Evolutionary conservation across 1,140 invertebrate genomes (phyloP).

Genomic region (Aporrectodea caliginosa): DNA sequence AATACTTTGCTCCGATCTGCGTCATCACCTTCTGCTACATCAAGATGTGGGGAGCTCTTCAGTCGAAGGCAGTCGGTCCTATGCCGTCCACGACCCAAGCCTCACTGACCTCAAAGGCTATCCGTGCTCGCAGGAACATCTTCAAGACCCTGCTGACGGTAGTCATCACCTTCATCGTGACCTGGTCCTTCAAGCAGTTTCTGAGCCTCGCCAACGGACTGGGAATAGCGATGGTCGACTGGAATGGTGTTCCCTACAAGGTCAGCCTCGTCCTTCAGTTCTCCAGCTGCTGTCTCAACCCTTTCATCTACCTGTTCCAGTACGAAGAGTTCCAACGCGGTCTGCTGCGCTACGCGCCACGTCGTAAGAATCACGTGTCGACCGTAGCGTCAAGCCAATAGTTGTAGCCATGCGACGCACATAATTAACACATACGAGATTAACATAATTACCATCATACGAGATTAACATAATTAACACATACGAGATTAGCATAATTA

Average conservation of each 20-base stretch:
- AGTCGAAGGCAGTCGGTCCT: not conserved
- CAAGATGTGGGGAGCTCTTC: constrained; percentile 10
- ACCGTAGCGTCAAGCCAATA: no score
- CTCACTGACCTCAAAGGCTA: not conserved
- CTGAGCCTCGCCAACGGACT: constrained; percentile 12
- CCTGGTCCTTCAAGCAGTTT: constrained; percentile 23
- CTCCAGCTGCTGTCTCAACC: constrained; percentile 28
- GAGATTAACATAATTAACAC: no score
- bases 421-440: no score
- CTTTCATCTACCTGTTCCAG: constrained; percentile 22
- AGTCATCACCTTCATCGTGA: not conserved
- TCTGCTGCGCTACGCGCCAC: not conserved
- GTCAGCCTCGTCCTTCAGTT: constrained; percentile 25
- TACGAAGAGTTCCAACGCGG: constrained; percentile 22
- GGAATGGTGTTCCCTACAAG: constrained; percentile 19
- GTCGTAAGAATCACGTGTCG: no score
- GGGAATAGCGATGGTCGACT: constrained; percentile 14
- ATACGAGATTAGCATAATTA: no score
- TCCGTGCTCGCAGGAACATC: constrained; percentile 17
- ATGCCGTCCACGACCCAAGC: not conserved
- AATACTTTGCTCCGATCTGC: constrained; percentile 13
- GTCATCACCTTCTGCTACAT: constrained; percentile 14
- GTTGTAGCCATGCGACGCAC: no score
- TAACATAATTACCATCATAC: no score
- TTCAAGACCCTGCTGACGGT: constrained; percentile 25